Conservation (phyloP, 1,140 invertebrate species). For the Brachystomella parvula region DNA sequence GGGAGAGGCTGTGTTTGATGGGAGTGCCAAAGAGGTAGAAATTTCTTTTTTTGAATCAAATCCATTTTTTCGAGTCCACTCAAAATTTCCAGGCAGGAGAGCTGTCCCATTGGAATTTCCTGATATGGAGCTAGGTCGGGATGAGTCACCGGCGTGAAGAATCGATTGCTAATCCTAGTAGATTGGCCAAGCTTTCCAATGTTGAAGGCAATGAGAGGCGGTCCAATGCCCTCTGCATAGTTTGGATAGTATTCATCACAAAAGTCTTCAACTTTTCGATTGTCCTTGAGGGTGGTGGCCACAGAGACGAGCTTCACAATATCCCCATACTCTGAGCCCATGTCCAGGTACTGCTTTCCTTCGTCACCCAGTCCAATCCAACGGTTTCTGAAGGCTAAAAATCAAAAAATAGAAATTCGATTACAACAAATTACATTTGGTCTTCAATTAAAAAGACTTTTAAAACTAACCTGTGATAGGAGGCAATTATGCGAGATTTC, state of each 20-base stretch:
- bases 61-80: background rate
- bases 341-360: background rate
- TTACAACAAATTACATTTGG: too few species aligned
- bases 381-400: background rate
- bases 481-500: slow-evolving; percentile 3
- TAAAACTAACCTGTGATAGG: too few species aligned
- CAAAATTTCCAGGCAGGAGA: background rate
- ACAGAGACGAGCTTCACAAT: background rate
- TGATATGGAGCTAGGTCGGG: background rate
- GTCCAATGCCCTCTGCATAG: background rate
- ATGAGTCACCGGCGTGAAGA: slow-evolving; percentile 5
- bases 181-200: background rate
- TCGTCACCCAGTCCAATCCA: background rate
- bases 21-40: background rate
- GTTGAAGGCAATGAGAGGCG: slow-evolving; percentile 8
- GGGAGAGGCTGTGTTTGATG: background rate
- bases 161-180: background rate
- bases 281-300: background rate
- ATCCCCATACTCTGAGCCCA: background rate
- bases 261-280: background rate
- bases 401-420: too few species aligned
- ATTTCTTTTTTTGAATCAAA: background rate
- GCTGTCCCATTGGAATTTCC: background rate
- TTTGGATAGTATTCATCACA: background rate
- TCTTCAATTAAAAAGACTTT: too few species aligned